Evolutionary conservation across 1,140 invertebrate species (phyloP).

Genomic region (Drosophila kurseongensis): DNA sequence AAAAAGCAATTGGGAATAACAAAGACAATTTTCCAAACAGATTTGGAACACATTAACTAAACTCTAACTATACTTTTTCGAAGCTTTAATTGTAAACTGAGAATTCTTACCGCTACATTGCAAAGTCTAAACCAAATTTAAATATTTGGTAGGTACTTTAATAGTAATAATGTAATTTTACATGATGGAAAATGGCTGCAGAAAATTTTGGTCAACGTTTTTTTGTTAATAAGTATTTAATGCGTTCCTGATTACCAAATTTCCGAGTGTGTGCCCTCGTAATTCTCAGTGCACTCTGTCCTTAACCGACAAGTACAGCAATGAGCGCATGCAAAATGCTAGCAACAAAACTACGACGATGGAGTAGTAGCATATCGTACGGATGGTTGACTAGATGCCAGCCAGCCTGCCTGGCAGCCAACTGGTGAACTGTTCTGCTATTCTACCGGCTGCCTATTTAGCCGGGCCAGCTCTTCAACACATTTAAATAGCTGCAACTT

Average conservation of each 20-base stretch:
- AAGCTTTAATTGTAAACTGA: too few species aligned
- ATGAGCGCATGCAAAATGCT: slow-evolving; percentile 38
- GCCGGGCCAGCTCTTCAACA: slow-evolving; percentile 53
- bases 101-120: too few species aligned
- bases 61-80: too few species aligned
- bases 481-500: slow-evolving; percentile 77
- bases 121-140: too few species aligned
- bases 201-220: too few species aligned
- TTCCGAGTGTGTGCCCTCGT: slow-evolving; percentile 6
- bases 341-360: slow-evolving; percentile 34
- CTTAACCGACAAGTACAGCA: slow-evolving; percentile 30
- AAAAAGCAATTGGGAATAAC: too few species aligned
- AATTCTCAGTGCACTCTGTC: slow-evolving; percentile 11
- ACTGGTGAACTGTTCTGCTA: slow-evolving; percentile 41
- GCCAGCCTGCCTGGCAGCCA: slow-evolving; percentile 25
- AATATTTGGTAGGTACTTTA: too few species aligned
- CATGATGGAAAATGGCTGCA: too few species aligned
- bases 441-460: slow-evolving; percentile 34
- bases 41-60: too few species aligned
- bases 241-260: neutral
- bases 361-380: slow-evolving; percentile 1
- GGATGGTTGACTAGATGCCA: slow-evolving; percentile 25
- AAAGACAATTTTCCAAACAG: too few species aligned
- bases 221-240: neutral
- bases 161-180: too few species aligned